Base-by-base conservation (phyloP, 2,113 vertebrate species). In the Lucifuga dentata region DNA sequence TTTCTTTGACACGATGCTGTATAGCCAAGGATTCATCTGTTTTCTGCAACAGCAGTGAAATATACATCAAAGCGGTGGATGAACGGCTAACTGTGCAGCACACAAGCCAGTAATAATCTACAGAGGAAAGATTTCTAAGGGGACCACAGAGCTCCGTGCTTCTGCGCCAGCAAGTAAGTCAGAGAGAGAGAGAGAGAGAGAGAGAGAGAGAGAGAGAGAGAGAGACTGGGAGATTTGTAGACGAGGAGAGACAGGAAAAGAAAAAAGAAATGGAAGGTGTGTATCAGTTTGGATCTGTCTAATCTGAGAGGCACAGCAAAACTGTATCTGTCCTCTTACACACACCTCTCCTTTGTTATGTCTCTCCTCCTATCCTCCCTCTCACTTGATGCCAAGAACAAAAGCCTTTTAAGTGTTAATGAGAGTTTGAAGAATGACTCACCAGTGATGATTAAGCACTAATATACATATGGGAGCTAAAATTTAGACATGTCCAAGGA, bases 11-110 rank as follows among this genome's bases (percentile, higher is more conserved):
- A 84, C 64, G 4, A 11, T 21, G 62, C 72, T 46, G 62, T 49
- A 51, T 16, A 33, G 60, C 36, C 26, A 38, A 15, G 12, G 33
- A 73, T 77, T 83, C 81, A 76, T 88, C 75, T 74, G 64, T 78
- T 80, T 80, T 70, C 63, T 80, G 64, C 62, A 81, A 65, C 16
- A 26, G 61, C 62, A 60, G 80, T 84, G 72, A 85, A 88, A 88
- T 79, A 78, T 75, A 86, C 81, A 90, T 90, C 86, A 90, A 87
- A 88, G 81, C 48, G 50, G 72, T 26, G 49, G 71, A 72, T 73
- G 64, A 72, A 61, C 71, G 49, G 75, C 26, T 57, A 73, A 79
- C 45, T 60, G 62, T 48, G 68, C 63, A n/a, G 52, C 24, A 52
- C 21, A 63, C n/a, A 36, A 45, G 21, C 48, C 39, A 45, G 32